Conservation (phyloP, 2,888 invertebrate species). For the Xylota sylvarum region DNA sequence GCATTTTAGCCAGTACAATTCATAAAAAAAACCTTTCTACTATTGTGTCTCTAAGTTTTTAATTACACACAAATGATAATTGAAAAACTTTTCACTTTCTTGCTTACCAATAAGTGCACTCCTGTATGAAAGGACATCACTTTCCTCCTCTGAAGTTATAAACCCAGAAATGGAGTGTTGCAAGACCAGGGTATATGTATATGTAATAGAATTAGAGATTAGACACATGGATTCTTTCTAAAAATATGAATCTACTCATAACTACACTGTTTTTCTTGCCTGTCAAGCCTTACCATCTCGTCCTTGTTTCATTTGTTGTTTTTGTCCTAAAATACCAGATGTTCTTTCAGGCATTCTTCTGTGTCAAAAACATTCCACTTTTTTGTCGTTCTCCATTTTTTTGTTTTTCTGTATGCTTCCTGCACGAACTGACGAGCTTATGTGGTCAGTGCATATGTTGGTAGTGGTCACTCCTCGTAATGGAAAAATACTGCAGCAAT, state of each 20-base stretch:
- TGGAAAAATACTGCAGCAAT: constrained; percentile 17
- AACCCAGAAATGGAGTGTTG: neutral
- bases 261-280: constrained; percentile 26
- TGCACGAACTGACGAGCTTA: constrained; percentile 3
- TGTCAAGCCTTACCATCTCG: neutral
- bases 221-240: neutral
- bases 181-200: neutral
- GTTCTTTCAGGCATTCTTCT: constrained; percentile 50
- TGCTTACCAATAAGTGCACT: neutral
- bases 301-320: neutral
- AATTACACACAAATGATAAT: neutral
- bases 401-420: constrained; percentile 9
- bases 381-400: constrained; percentile 13
- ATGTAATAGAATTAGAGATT: neutral
- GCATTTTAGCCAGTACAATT: too few relatives aligned
- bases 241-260: neutral
- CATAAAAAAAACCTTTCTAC: too few relatives aligned
- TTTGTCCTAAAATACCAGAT: constrained; percentile 42
- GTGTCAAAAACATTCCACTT: constrained; percentile 58
- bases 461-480: neutral
- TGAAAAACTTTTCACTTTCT: neutral
- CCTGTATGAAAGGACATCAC: neutral
- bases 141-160: neutral
- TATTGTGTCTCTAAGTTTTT: neutral
- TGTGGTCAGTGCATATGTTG: constrained; percentile 51